phyloP scores from a whole-genome alignment of 2,113 vertebrate genomes.

The Larimichthys polyactis region DNA sequence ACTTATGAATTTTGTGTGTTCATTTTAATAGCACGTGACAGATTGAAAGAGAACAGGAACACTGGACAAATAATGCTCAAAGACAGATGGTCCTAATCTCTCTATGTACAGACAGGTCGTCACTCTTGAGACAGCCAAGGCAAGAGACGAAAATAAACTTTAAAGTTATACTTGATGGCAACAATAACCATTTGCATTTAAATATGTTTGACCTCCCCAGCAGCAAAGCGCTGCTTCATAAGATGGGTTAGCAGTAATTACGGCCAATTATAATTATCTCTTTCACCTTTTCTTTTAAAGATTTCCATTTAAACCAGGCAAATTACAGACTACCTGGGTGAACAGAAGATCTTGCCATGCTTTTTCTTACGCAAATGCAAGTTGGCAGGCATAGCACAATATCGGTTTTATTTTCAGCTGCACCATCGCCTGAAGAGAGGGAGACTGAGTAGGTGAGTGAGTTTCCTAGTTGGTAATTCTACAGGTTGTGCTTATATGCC shows the following conservation, averaged over 20 bases:
- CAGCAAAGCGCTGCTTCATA: slow-evolving; percentile 41
- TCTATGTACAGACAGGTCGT: slow-evolving; percentile 44
- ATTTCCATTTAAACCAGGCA: slow-evolving; percentile 63
- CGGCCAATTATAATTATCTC: slow-evolving; percentile 74
- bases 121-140: slow-evolving; percentile 38
- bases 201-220: slow-evolving; percentile 75
- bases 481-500: slow-evolving; percentile 11
- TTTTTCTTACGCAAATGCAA: neutral
- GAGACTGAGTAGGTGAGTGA: slow-evolving; percentile 2
- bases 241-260: slow-evolving; percentile 74
- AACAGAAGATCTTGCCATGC: slow-evolving; percentile 37
- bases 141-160: slow-evolving; percentile 62
- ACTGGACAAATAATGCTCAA: slow-evolving; percentile 1
- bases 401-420: neutral
- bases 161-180: slow-evolving; percentile 57
- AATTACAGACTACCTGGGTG: slow-evolving; percentile 60
- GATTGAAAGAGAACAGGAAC: slow-evolving; percentile 4
- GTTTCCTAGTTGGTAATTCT: slow-evolving; percentile 24
- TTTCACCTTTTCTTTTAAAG: slow-evolving; percentile 72
- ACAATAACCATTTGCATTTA: slow-evolving; percentile 78
- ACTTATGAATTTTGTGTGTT: slow-evolving; percentile 14
- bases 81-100: slow-evolving; percentile 57
- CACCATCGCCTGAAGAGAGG: neutral
- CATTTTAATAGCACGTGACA: slow-evolving; percentile 14
- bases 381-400: neutral